Conservation (phyloP, 2,113 vertebrate species). For the Antennarius striatus region DNA sequence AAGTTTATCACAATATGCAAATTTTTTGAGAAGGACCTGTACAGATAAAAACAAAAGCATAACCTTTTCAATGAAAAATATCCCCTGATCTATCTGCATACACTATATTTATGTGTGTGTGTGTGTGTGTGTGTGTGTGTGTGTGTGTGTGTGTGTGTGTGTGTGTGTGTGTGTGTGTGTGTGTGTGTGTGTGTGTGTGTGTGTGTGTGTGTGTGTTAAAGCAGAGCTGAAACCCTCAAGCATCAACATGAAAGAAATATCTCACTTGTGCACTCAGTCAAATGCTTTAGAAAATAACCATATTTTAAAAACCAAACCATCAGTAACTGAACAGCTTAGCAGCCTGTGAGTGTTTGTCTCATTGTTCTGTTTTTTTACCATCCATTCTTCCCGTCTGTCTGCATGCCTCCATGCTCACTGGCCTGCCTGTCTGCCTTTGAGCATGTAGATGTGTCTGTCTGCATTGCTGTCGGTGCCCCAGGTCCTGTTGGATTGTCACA, state of each 20-base stretch:
- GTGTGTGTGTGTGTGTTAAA: background rate
- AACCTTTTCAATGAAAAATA: conserved; percentile 3
- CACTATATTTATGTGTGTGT: background rate
- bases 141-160: background rate
- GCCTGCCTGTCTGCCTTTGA: conserved; percentile 47
- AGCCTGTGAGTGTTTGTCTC: conserved; percentile 8
- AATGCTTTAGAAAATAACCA: background rate
- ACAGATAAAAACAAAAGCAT: background rate
- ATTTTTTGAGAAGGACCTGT: too few relatives aligned
- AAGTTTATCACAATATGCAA: too few relatives aligned
- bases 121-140: background rate
- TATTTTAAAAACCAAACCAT: conserved; percentile 16
- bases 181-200: background rate
- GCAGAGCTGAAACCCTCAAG: background rate
- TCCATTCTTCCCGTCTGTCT: conserved; percentile 32
- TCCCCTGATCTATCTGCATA: too few relatives aligned
- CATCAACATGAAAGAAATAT: conserved; percentile 5
- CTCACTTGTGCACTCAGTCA: background rate
- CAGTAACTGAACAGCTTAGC: conserved; percentile 19
- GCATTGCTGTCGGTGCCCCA: conserved; percentile 60
- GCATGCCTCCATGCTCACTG: conserved; percentile 31
- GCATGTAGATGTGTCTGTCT: conserved; percentile 62
- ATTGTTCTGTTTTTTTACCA: conserved; percentile 29
- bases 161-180: background rate
- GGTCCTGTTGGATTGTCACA: conserved; percentile 75